A percentile compares a stretch with the other conserved stretches of the same genome.
Conservation (phyloP, 1,140 invertebrate genomes). For the Eulimnadia texana region DNA sequence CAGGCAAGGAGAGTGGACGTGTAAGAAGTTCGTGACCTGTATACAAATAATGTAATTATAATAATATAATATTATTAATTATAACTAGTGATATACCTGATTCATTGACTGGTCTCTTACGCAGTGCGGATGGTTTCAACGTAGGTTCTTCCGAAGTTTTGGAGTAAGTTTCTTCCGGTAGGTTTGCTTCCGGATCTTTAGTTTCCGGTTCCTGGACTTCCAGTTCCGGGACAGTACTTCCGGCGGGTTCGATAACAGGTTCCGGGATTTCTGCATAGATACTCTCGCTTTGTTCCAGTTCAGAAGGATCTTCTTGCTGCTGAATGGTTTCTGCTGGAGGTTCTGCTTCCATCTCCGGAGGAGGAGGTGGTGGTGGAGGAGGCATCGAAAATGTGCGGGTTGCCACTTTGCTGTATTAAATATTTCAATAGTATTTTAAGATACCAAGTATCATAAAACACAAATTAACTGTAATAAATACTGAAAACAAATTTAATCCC, state of each 20-base stretch:
- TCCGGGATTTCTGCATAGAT: not conserved
- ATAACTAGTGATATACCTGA: not conserved
- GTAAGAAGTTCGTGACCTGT: slow-evolving; percentile 12
- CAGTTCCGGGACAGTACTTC: too few species aligned
- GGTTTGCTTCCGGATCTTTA: too few species aligned
- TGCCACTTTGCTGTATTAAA: not conserved
- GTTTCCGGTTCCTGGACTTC: too few species aligned
- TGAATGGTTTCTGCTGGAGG: too few species aligned
- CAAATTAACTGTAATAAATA: not conserved
- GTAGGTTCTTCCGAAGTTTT: not conserved
- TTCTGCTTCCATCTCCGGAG: slow-evolving; percentile 25
- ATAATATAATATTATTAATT: not conserved
- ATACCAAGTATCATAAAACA: not conserved
- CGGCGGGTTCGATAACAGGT: not conserved
- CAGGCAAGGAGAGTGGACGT: slow-evolving; percentile 19
- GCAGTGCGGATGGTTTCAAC: slow-evolving; percentile 3
- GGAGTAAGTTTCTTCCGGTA: not conserved
- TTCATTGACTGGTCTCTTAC: slow-evolving; percentile 1
- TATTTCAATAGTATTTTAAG: too few species aligned
- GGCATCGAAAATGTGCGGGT: slow-evolving; percentile 20
- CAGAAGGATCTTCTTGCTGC: not conserved
- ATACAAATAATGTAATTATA: not conserved
- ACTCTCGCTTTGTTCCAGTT: slow-evolving; percentile 2
- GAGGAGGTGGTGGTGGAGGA: slow-evolving; percentile 45
- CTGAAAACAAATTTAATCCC: too few species aligned